Evolutionary conservation across 2,888 invertebrate species (phyloP).

Genomic region (Sphecodes monilicornis): DNA sequence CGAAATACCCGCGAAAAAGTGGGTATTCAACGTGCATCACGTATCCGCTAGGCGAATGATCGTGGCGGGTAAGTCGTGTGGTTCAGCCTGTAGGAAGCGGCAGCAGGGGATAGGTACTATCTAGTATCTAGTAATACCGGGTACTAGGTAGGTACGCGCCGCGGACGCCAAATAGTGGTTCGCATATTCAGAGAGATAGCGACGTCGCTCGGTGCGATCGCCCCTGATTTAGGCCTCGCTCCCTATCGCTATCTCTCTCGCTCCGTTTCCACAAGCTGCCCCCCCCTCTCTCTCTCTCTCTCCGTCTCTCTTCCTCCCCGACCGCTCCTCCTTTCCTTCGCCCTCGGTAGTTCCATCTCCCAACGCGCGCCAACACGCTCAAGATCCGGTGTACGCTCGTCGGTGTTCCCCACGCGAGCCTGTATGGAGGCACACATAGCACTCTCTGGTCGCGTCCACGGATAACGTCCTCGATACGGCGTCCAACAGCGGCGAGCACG

Average conservation of each 20-base stretch:
- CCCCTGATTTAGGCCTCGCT: constrained; percentile 80
- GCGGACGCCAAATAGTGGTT: constrained; percentile 82
- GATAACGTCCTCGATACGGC: constrained; percentile 80
- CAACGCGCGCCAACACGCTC: constrained; percentile 60
- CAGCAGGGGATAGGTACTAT: constrained; percentile 75
- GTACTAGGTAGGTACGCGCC: constrained; percentile 80
- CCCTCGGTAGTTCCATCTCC: constrained; percentile 70
- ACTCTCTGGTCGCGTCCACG: constrained; percentile 76
- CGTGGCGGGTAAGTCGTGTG: constrained; percentile 11
- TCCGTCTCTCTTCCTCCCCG: constrained; percentile 40
- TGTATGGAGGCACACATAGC: constrained; percentile 46
- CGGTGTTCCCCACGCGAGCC: constrained; percentile 6
- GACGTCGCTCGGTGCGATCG: constrained; percentile 77
- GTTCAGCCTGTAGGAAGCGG: constrained; percentile 64
- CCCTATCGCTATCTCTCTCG: constrained; percentile 37
- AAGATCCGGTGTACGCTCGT: neutral
- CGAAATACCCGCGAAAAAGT: neutral
- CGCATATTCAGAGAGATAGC: constrained; percentile 83
- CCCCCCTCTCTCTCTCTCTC: constrained; percentile 27
- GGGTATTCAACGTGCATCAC: neutral
- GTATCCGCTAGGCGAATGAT: constrained; percentile 2
- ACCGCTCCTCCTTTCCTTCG: constrained; percentile 59
- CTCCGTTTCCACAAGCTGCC: constrained; percentile 1
- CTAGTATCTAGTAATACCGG: constrained; percentile 83
- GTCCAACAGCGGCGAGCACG: constrained; percentile 69